Conservation (phyloP, 2,888 invertebrate genomes). For the Rhynchonema sp. region DNA sequence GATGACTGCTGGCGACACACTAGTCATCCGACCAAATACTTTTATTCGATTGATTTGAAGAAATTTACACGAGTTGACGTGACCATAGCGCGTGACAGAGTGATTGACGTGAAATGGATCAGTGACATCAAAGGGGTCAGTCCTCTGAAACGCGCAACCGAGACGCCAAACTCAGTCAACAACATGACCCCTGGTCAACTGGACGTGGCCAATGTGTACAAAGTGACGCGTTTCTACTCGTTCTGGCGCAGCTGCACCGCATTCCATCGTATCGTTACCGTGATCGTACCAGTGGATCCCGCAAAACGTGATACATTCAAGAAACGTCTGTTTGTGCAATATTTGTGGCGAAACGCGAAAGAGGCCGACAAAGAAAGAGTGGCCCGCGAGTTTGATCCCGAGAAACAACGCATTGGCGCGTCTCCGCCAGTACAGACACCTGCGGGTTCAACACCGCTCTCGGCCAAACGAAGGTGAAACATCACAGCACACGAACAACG, state of each 20-base stretch:
- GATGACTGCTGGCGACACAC: conserved; percentile 26
- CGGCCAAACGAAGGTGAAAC: too few species aligned
- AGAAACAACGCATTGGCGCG: conserved; percentile 20
- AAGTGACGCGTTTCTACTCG: conserved; percentile 24
- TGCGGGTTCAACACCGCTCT: too few species aligned
- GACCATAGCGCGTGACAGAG: conserved; percentile 19
- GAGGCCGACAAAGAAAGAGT: conserved; percentile 24
- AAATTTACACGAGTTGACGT: conserved; percentile 25
- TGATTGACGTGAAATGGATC: conserved; percentile 1
- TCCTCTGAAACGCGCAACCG: not conserved
- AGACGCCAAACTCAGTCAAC: not conserved
- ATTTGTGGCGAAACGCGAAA: conserved; percentile 27
- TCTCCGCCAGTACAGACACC: too few species aligned
- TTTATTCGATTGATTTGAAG: conserved; percentile 20
- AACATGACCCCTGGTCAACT: conserved; percentile 10
- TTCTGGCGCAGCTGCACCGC: conserved; percentile 28
- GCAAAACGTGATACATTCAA: conserved; percentile 11
- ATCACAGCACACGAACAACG: too few species aligned
- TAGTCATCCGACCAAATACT: conserved; percentile 24
- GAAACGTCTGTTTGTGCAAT: conserved; percentile 24
- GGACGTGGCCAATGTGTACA: conserved; percentile 13
- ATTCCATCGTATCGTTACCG: conserved; percentile 27
- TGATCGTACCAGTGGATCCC: conserved; percentile 21
- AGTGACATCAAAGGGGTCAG: not conserved
- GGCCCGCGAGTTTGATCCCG: conserved; percentile 24